These are phyloP conservation scores for Drosophila ananassae DNA, from an alignment of 1,140 invertebrate species.

Conservation along the genomic window DNA sequence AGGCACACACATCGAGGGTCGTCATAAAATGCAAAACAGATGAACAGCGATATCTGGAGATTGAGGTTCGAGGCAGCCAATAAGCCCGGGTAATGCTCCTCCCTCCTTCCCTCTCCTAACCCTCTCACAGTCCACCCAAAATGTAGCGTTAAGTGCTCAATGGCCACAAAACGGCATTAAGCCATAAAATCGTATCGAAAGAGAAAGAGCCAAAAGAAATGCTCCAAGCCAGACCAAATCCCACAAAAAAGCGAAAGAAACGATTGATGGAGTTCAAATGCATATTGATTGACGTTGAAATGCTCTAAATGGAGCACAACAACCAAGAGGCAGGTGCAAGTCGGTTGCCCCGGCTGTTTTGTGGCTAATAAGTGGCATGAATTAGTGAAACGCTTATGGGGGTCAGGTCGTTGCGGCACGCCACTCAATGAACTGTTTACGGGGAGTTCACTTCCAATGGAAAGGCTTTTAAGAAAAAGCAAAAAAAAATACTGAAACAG, in stretches of 20 bases:
- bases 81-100: conserved; percentile 41
- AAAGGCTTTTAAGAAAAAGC: conserved; percentile 55
- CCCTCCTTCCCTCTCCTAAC: conserved; percentile 2
- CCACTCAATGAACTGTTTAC: conserved; percentile 72
- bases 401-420: conserved; percentile 64
- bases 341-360: conserved; percentile 43
- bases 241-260: conserved; percentile 56
- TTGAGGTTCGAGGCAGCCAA: conserved; percentile 44
- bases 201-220: conserved; percentile 67
- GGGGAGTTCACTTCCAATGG: conserved; percentile 34
- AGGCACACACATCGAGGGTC: conserved; percentile 21
- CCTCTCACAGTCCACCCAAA: conserved; percentile 29
- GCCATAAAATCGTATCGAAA: conserved; percentile 67
- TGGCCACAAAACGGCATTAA: conserved; percentile 78
- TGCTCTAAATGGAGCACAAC: conserved; percentile 73
- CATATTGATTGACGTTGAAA: conserved; percentile 82
- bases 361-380: conserved; percentile 79
- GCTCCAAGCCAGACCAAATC: conserved; percentile 38
- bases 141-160: conserved; percentile 80
- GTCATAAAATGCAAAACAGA: conserved; percentile 72
- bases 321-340: conserved; percentile 67
- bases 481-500: conserved; percentile 22
- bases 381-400: conserved; percentile 78
- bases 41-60: conserved; percentile 26
- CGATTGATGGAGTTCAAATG: conserved; percentile 74